phyloP scores from a whole-genome alignment of 92 coral and sea anemone species.

The Epizoanthus ramosus region DNA sequence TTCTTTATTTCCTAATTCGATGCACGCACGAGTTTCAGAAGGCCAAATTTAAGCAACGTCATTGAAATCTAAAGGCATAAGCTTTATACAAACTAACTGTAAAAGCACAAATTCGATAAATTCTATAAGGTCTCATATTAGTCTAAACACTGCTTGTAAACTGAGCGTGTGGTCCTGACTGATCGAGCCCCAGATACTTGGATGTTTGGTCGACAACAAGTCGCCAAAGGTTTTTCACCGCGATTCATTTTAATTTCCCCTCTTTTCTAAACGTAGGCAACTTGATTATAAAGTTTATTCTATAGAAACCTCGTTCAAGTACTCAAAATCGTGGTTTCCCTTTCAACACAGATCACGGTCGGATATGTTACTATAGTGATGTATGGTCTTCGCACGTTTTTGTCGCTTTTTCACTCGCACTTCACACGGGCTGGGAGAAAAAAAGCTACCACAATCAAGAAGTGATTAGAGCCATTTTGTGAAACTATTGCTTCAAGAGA shows the following conservation, averaged over 20 bases:
- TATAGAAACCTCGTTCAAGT: not conserved
- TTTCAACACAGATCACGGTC: too few species aligned
- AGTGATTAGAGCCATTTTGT: not conserved
- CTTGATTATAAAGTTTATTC: constrained; percentile 10
- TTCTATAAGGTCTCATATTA: too few species aligned
- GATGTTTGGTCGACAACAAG: not conserved
- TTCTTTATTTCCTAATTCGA: not conserved
- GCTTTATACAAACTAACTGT: not conserved
- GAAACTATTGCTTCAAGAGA: not conserved
- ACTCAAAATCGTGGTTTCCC: too few species aligned
- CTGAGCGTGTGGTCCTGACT: constrained; percentile 12
- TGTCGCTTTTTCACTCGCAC: not conserved
- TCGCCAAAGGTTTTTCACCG: not conserved
- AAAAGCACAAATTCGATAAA: not conserved
- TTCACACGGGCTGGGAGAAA: not conserved
- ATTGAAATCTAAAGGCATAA: too few species aligned
- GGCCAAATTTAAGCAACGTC: not conserved
- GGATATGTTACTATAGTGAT: too few species aligned
- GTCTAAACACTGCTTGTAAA: not conserved
- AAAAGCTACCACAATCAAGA: constrained; percentile 17
- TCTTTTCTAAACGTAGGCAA: not conserved
- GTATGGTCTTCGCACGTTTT: not conserved
- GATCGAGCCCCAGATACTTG: not conserved
- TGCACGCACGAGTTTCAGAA: not conserved
- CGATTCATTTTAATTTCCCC: constrained; percentile 8